Evolutionary conservation across 53 echinoderm and acorn worm species (phyloP).

Genomic region (Zoroaster sp.): DNA sequence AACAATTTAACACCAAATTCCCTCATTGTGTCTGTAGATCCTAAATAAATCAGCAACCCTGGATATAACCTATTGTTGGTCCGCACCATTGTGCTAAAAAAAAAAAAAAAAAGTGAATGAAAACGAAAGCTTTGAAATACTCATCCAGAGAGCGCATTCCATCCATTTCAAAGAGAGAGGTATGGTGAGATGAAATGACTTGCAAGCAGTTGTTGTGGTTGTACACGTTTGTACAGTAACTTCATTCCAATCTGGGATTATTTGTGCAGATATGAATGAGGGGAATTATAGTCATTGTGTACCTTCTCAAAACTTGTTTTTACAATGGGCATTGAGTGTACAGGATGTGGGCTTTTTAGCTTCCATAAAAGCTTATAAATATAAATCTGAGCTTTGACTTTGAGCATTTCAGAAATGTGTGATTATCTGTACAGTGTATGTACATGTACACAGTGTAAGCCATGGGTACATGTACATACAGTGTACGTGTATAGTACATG

Average conservation of each 20-base stretch:
- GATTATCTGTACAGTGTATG: not conserved
- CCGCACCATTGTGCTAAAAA: not conserved
- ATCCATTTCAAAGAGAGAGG: not conserved
- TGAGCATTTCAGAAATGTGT: not conserved
- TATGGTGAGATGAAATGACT: not conserved
- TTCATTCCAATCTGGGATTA: not conserved
- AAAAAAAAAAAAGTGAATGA: not conserved
- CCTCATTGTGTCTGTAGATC: no score
- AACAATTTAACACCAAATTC: no score
- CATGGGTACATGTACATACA: no score
- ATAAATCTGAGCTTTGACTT: not conserved
- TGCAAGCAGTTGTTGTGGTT: no score
- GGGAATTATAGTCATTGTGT: not conserved
- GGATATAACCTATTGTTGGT: not conserved
- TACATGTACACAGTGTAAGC: not conserved
- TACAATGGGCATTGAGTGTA: not conserved
- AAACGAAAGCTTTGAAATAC: not conserved
- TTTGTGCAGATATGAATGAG: not conserved
- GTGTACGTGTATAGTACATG: not conserved
- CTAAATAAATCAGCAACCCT: no score
- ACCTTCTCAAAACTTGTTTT: not conserved
- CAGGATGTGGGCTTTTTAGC: not conserved
- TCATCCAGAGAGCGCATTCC: not conserved
- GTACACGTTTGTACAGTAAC: not conserved
- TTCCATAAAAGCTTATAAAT: not conserved